These are phyloP conservation scores for Schrankia costaestrigalis DNA, from an alignment of 2,888 invertebrate genomes.

Conservation along the genomic window DNA sequence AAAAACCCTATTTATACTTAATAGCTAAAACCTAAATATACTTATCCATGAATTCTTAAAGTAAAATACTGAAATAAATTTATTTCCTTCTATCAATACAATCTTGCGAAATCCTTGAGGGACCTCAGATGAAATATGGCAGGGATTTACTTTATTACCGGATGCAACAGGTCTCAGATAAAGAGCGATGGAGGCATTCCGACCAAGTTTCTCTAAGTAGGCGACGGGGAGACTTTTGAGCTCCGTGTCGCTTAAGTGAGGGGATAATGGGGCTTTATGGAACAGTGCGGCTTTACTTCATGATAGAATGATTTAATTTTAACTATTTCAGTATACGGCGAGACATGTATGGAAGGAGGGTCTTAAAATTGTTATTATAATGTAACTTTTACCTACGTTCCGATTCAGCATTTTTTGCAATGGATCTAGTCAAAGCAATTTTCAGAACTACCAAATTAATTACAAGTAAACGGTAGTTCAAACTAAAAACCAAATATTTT, in stretches of 20 bases:
- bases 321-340: slow-evolving; percentile 6
- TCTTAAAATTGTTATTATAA: no score
- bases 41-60: no score
- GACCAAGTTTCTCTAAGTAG: slow-evolving; percentile 42
- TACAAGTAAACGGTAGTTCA: no score
- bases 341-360: neutral
- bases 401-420: no score
- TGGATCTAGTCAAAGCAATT: no score
- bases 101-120: slow-evolving; percentile 30
- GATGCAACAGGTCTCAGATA: slow-evolving; percentile 72
- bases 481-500: no score
- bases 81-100: slow-evolving; percentile 3
- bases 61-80: no score
- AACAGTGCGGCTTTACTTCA: slow-evolving; percentile 20
- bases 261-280: slow-evolving; percentile 36
- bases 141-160: slow-evolving; percentile 73
- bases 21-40: no score
- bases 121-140: slow-evolving; percentile 37
- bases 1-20: no score
- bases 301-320: slow-evolving; percentile 28
- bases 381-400: no score
- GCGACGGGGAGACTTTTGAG: slow-evolving; percentile 36
- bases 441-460: no score
- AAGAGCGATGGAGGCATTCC: slow-evolving; percentile 38
- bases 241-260: slow-evolving; percentile 40